Conservation (phyloP, 2,888 invertebrate species). For the Dromius quadrimaculatus region DNA sequence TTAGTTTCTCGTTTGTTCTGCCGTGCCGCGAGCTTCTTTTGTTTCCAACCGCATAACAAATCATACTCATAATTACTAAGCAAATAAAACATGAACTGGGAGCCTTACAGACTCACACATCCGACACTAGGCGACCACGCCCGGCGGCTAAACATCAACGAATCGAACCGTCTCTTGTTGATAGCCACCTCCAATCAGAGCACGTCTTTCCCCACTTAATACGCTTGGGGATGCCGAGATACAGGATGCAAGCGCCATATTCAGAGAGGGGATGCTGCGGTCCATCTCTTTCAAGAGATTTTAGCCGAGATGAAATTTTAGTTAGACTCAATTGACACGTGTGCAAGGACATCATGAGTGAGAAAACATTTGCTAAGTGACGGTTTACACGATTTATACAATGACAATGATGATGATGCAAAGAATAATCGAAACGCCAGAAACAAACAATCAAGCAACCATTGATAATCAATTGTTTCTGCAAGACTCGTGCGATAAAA, state of each 20-base stretch:
- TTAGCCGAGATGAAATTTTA: constrained; percentile 54
- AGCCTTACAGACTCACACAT: constrained; percentile 53
- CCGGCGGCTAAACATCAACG: constrained; percentile 40
- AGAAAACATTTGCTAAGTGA: background rate
- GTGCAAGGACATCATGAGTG: constrained; percentile 22
- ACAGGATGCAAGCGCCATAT: constrained; percentile 57
- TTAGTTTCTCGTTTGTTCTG: constrained; percentile 27
- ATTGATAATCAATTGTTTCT: constrained; percentile 60
- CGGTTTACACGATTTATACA: constrained; percentile 56
- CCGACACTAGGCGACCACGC: constrained; percentile 56
- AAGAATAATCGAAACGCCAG: constrained; percentile 62
- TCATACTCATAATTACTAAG: constrained; percentile 69
- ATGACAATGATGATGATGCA: constrained; percentile 70
- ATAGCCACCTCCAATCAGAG: background rate
- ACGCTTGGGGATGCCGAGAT: constrained; percentile 58
- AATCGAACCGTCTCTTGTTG: background rate
- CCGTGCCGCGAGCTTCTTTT: constrained; percentile 48
- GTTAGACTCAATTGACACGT: constrained; percentile 45
- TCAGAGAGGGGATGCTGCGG: constrained; percentile 54
- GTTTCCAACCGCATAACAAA: constrained; percentile 62
- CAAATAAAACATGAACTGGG: constrained; percentile 60
- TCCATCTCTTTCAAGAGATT: constrained; percentile 54
- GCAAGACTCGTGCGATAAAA: constrained; percentile 63
- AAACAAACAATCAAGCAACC: constrained; percentile 56
- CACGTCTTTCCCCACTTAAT: constrained; percentile 51